These are phyloP conservation scores for Cyphomyrus plagiostoma DNA, from an alignment of 2,113 vertebrate genomes.

Conservation along the genomic window DNA sequence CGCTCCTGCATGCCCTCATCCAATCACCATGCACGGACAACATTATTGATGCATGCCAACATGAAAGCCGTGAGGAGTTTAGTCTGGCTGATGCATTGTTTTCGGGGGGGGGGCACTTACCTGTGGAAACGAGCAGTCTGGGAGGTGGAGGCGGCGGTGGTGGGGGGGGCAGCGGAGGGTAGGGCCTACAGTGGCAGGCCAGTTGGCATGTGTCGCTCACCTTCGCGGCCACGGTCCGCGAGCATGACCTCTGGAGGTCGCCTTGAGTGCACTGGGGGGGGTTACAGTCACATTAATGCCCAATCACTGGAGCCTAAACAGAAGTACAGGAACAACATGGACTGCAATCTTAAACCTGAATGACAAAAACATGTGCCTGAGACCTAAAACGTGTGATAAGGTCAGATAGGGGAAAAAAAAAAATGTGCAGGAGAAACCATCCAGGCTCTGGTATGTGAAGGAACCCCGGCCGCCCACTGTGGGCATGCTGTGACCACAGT, in stretches of 20 bases:
- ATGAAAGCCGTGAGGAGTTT: background rate
- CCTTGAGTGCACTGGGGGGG: slow-evolving; percentile 62
- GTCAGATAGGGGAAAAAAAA: background rate
- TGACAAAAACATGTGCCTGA: background rate
- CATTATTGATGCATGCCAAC: background rate
- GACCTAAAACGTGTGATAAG: background rate
- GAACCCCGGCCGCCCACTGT: slow-evolving; percentile 6
- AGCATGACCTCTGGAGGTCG: slow-evolving; percentile 75
- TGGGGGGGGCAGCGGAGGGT: slow-evolving; percentile 70
- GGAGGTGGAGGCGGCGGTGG: slow-evolving; percentile 77
- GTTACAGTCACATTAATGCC: slow-evolving; percentile 12
- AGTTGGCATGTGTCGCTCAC: slow-evolving; percentile 67
- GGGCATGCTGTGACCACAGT: background rate
- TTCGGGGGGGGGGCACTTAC: slow-evolving; percentile 54
- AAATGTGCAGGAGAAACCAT: background rate
- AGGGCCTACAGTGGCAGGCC: slow-evolving; percentile 75
- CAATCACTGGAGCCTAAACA: background rate
- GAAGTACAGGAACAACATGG: background rate
- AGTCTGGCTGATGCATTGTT: background rate
- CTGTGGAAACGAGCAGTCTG: slow-evolving; percentile 59
- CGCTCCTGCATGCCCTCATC: background rate
- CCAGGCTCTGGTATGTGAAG: background rate
- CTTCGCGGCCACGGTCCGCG: slow-evolving; percentile 56
- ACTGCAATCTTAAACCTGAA: background rate
- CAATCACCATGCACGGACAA: background rate